Evolutionary conservation across 2,113 vertebrate species (phyloP).

Genomic region (Dolichallabes microphthalmus): DNA sequence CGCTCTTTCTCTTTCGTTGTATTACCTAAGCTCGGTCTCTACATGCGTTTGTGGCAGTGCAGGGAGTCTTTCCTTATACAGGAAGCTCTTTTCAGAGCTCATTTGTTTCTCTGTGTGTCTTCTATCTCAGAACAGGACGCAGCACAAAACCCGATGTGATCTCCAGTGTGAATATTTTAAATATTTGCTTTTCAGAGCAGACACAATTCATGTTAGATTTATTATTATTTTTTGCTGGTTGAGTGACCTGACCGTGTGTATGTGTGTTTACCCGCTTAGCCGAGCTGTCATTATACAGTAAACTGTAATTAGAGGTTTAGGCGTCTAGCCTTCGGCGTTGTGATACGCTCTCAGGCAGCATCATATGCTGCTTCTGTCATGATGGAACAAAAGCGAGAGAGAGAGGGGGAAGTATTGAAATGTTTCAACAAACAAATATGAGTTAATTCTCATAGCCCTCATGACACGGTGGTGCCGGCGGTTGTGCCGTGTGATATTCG

Average conservation of each 20-base stretch:
- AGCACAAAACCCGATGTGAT: background rate
- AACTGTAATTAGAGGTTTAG: slow-evolving; percentile 21
- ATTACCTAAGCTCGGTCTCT: background rate
- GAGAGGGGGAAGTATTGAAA: background rate
- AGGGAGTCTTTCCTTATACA: background rate
- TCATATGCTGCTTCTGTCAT: background rate
- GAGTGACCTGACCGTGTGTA: background rate
- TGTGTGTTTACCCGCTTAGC: background rate
- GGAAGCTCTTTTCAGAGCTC: slow-evolving; percentile 2
- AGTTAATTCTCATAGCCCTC: background rate
- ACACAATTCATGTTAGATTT: no score
- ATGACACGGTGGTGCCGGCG: background rate
- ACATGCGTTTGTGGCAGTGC: background rate
- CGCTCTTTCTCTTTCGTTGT: background rate
- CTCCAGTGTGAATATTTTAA: background rate
- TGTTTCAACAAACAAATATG: background rate
- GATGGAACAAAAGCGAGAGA: background rate
- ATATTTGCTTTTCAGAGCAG: background rate
- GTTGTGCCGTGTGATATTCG: background rate
- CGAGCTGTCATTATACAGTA: background rate
- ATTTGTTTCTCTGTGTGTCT: background rate
- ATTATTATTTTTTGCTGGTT: background rate
- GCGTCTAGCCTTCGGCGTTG: background rate
- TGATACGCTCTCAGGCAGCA: background rate
- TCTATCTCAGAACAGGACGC: background rate